A percentile compares a stretch with the other conserved stretches of the same genome.
Evolutionary conservation across 2,888 invertebrate genomes (phyloP).

Genomic region (Chironomus riparius): DNA sequence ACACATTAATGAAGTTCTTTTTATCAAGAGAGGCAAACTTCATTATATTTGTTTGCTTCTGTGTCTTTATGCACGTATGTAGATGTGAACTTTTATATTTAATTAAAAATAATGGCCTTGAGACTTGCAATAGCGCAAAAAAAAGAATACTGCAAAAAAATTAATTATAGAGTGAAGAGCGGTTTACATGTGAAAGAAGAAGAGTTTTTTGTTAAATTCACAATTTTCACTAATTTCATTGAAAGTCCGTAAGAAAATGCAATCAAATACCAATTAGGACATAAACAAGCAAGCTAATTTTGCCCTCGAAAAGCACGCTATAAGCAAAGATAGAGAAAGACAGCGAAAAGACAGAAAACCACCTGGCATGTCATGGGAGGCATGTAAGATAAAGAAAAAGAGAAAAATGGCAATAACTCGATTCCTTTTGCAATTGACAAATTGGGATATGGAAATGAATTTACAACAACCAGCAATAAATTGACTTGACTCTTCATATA

Average conservation of each 20-base stretch:
- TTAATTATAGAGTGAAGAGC: background rate
- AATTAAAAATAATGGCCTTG: conserved; percentile 26
- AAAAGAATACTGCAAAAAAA: background rate
- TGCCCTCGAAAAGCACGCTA: background rate
- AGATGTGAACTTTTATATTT: conserved; percentile 13
- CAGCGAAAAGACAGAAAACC: conserved; percentile 3
- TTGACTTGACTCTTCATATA: background rate
- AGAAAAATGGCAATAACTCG: background rate
- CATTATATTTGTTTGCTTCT: background rate
- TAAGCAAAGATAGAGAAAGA: background rate
- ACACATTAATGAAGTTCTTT: background rate
- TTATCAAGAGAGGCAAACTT: background rate
- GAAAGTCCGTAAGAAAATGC: too few species aligned
- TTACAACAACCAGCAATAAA: background rate
- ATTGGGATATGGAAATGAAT: conserved; percentile 20
- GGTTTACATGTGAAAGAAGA: background rate
- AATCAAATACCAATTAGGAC: background rate
- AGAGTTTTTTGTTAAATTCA: background rate
- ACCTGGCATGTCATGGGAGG: conserved; percentile 9
- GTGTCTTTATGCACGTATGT: background rate
- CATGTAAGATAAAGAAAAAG: background rate
- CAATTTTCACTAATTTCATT: too few species aligned
- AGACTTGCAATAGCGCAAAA: background rate
- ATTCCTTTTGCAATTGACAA: conserved; percentile 10
- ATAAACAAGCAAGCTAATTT: background rate